Conservation (phyloP, 2,797 vertebrate genomes). For the Thaleichthys pacificus region DNA sequence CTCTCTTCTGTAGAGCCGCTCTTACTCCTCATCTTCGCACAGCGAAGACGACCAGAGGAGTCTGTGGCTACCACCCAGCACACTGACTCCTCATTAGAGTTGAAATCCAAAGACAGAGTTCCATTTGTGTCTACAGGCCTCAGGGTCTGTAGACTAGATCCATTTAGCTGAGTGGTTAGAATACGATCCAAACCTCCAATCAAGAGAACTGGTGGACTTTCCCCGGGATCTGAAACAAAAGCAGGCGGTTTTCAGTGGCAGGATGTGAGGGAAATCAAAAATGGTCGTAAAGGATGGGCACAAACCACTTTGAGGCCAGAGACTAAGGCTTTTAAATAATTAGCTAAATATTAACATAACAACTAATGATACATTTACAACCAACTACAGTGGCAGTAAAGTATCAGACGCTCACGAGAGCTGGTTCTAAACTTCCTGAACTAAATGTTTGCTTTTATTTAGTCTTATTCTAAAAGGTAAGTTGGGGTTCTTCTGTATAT, state of each 20-base stretch:
- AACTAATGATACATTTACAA: too few species aligned
- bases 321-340: background rate
- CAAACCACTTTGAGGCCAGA: background rate
- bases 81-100: slow-evolving; percentile 80
- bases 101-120: slow-evolving; percentile 85
- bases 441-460: too few species aligned
- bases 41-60: slow-evolving; percentile 83
- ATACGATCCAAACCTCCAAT: slow-evolving; percentile 82
- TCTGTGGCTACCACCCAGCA: slow-evolving; percentile 89
- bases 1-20: slow-evolving; percentile 79
- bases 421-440: too few species aligned
- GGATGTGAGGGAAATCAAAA: background rate
- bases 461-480: too few species aligned
- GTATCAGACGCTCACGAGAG: too few species aligned
- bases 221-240: slow-evolving; percentile 80
- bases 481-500: too few species aligned
- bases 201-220: slow-evolving; percentile 84
- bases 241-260: background rate
- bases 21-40: slow-evolving; percentile 78
- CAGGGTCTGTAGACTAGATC: slow-evolving; percentile 77
- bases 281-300: background rate
- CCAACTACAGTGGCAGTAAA: too few species aligned
- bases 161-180: slow-evolving; percentile 83
- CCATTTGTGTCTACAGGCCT: slow-evolving; percentile 79
- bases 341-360: too few species aligned